phyloP scores from a whole-genome alignment of 1,140 invertebrate genomes.

The Saccostrea echinata region DNA sequence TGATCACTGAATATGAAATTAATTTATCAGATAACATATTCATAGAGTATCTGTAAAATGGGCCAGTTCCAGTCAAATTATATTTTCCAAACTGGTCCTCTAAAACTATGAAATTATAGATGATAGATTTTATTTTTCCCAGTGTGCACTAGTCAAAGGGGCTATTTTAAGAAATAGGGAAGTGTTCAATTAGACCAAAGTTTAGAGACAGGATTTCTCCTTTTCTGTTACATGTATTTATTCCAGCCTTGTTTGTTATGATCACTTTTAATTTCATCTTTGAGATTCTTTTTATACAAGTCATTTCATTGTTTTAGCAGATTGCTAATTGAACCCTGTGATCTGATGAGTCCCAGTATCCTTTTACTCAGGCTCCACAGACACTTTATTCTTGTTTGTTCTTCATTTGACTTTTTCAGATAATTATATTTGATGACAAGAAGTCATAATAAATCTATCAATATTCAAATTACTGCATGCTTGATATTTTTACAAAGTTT shows the following conservation, averaged over 20 bases:
- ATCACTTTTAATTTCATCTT: neutral
- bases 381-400: neutral
- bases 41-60: too few relatives aligned
- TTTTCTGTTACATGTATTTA: slow-evolving; percentile 7
- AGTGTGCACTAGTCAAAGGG: too few relatives aligned
- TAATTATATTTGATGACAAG: slow-evolving; percentile 15
- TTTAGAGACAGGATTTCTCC: neutral
- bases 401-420: neutral
- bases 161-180: neutral
- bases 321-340: neutral
- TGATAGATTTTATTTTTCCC: too few relatives aligned
- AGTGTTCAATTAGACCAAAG: neutral
- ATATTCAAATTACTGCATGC: neutral
- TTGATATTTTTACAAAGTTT: too few relatives aligned
- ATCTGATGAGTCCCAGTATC: neutral
- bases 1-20: too few relatives aligned
- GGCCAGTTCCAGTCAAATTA: too few relatives aligned
- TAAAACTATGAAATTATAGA: too few relatives aligned
- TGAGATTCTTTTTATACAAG: neutral
- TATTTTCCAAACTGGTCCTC: too few relatives aligned
- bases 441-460: slow-evolving; percentile 17
- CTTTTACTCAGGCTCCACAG: neutral
- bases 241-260: neutral
- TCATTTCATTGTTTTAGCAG: neutral
- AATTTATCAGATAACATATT: too few relatives aligned